Base-by-base conservation (phyloP, 2,888 invertebrate genomes). In the Temnothorax ravouxi region DNA sequence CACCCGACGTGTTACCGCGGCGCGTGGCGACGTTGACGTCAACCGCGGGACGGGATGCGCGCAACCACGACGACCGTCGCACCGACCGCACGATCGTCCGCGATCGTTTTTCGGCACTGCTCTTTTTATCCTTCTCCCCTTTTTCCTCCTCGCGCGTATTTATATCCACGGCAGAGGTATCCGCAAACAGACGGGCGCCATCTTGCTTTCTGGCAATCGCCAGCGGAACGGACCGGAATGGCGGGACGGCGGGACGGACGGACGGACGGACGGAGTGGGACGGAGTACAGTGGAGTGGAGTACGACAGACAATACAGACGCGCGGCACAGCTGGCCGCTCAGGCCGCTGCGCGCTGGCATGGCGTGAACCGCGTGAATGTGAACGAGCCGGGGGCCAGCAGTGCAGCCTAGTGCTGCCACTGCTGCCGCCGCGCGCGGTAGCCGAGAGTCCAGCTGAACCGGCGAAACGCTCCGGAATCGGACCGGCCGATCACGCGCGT, bases 171-270 rank as follows among this genome's bases (percentile, higher is more conserved):
- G 92, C 91, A 90, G 91, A 91, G 88, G 85, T 87, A 89, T 92
- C 93, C 92, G 93, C 93, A 93, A 93, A 93, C 93, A 92, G 92
- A 91, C 88, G 87, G 88, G 90, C 93, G 94, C 93, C 94, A 94
- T 94, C 91, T 94, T 94, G 92, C 84, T 92, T 92, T 92, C 90
- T 91, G 90, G 18, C 85, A 86, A 85, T 91, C 91, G 91, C 13
- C 79, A 69, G 79, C 89, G 89, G 88, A 88, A 83, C 89, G 90
- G 86, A 82, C 75, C 80, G 91, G 80, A 85, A 84, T 88, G 84
- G 41, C 72, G 69, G n/a, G 52, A 21, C 21, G 47, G 11, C 88
- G 87, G 91, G 87, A 41, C 38, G n/a, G n/a, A 18, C 59, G 38
- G 4, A 34, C 34, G 4, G 4, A 34, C 34, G 29, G 29, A 29